phyloP scores from a whole-genome alignment of 2,797 vertebrate species.

The Gila robusta region DNA sequence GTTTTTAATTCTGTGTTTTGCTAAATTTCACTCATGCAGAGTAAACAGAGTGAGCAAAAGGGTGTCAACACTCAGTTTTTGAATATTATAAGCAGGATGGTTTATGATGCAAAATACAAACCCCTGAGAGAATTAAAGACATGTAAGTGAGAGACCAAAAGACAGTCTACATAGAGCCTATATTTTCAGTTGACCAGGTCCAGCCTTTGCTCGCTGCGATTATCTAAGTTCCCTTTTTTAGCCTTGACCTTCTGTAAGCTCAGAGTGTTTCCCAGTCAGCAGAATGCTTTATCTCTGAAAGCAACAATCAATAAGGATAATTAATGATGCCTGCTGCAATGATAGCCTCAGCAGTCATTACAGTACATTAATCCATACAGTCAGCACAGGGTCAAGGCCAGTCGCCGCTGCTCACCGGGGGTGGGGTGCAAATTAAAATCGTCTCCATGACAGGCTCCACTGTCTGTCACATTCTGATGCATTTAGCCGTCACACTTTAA shows the following conservation, averaged over 20 bases:
- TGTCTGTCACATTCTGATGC: constrained; percentile 81
- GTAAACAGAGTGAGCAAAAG: not conserved
- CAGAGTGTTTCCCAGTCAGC: constrained; percentile 99
- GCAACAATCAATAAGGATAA: constrained; percentile 99
- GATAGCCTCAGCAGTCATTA: constrained; percentile 99
- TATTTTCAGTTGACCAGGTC: constrained; percentile 82
- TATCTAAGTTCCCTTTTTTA: constrained; percentile 88
- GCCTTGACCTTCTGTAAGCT: constrained; percentile 96
- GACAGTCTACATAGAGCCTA: constrained; percentile 61
- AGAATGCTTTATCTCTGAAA: constrained; percentile 99
- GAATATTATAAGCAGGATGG: not conserved
- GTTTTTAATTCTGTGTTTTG: not conserved
- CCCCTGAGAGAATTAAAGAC: not conserved
- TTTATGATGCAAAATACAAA: not conserved
- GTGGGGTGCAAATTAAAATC: constrained; percentile 98
- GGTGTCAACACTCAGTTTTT: not conserved
- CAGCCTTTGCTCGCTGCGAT: constrained; percentile 85
- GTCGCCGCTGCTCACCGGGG: constrained; percentile 92
- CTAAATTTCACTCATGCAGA: not conserved
- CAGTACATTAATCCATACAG: constrained; percentile 98
- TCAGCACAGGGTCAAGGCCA: constrained; percentile 97
- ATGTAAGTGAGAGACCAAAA: constrained; percentile 49
- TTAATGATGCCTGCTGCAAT: constrained; percentile 99
- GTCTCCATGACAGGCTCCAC: constrained; percentile 89
- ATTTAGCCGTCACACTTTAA: constrained; percentile 77